Evolutionary conservation across 1,140 invertebrate genomes (phyloP).

Genomic region (Glossosoma conforme): DNA sequence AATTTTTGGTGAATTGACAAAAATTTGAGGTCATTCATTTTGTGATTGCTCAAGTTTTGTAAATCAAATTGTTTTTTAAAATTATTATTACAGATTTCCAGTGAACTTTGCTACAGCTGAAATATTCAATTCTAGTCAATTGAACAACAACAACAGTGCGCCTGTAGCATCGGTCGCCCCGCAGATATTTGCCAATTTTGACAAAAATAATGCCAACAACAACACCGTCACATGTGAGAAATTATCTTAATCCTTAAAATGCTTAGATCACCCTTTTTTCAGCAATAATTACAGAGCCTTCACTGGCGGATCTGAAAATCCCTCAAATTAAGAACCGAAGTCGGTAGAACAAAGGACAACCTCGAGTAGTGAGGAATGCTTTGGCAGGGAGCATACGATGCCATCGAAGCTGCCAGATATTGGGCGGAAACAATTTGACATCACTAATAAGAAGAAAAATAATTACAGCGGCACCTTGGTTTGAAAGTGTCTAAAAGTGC

Average conservation of each 20-base stretch:
- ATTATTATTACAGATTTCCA: constrained; percentile 42
- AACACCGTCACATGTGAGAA: background rate
- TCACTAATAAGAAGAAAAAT: too few species aligned
- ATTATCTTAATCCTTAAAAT: background rate
- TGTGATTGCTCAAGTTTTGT: background rate
- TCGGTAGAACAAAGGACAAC: too few species aligned
- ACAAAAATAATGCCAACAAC: constrained; percentile 23
- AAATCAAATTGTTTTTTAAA: constrained; percentile 2
- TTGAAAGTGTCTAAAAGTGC: background rate
- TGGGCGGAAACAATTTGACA: too few species aligned
- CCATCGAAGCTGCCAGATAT: too few species aligned
- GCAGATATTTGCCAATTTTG: constrained; percentile 14
- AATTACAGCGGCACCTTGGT: constrained; percentile 14
- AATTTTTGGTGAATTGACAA: background rate
- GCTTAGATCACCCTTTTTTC: too few species aligned
- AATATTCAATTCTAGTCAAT: constrained; percentile 49
- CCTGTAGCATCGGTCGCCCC: constrained; percentile 14
- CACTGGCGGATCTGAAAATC: too few species aligned
- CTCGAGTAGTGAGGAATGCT: background rate
- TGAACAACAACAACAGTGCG: constrained; percentile 37
- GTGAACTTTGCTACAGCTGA: constrained; percentile 49
- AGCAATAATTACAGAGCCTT: too few species aligned
- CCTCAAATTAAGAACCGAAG: too few species aligned
- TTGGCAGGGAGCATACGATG: background rate
- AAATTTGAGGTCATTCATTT: background rate